These are phyloP conservation scores for Procambarus virginalis DNA, from an alignment of 1,140 invertebrate species.

Conservation along the genomic window DNA sequence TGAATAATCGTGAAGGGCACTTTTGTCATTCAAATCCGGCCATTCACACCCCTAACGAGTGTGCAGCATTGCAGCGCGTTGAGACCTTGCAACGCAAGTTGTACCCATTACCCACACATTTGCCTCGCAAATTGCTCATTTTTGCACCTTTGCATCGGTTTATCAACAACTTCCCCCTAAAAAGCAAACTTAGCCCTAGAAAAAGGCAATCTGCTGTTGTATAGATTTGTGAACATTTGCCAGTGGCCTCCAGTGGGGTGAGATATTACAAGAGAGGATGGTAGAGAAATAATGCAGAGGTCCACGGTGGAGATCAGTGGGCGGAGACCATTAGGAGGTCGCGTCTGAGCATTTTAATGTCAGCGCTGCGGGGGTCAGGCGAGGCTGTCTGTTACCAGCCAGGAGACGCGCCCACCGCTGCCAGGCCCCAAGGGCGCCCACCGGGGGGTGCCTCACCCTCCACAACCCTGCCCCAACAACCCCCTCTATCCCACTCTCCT, in stretches of 20 bases:
- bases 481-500: too few species aligned
- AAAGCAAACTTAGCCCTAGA: too few species aligned
- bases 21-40: constrained; percentile 58
- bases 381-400: constrained; percentile 43
- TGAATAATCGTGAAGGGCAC: constrained; percentile 38
- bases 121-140: constrained; percentile 19
- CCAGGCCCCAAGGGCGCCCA: constrained; percentile 4
- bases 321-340: constrained; percentile 25
- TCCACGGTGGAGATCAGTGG: background rate
- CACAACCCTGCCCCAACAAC: background rate
- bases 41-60: constrained; percentile 57
- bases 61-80: constrained; percentile 22
- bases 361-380: constrained; percentile 32
- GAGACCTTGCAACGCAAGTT: background rate
- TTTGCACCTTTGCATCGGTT: constrained; percentile 5
- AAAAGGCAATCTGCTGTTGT: too few species aligned
- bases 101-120: constrained; percentile 19
- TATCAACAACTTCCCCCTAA: background rate
- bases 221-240: background rate
- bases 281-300: background rate
- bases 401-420: constrained; percentile 9
- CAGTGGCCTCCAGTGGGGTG: background rate
- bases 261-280: background rate
- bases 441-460: constrained; percentile 1
- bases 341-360: constrained; percentile 42